Conservation (phyloP, 2,113 vertebrate species). For the Gambusia affinis region DNA sequence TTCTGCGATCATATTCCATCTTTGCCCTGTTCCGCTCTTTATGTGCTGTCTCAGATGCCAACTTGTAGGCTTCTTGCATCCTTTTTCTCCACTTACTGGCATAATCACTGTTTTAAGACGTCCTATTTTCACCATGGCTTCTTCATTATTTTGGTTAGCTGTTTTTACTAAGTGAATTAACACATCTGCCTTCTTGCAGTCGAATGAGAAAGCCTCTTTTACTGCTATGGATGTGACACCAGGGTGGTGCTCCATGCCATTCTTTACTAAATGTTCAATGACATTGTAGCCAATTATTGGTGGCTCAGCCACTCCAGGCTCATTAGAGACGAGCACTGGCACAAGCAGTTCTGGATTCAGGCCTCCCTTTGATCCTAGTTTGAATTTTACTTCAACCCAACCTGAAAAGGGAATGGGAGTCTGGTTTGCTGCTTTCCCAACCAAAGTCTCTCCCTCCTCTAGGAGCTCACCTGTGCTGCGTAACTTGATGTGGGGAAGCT, state of each 20-base stretch:
- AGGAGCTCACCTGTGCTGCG: no score
- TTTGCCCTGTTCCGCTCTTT: neutral
- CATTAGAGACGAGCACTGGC: neutral
- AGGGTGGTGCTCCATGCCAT: conserved; percentile 9
- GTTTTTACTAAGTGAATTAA: neutral
- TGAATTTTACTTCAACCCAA: no score
- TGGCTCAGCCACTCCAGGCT: conserved; percentile 11
- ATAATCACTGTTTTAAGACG: neutral
- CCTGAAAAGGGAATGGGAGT: no score
- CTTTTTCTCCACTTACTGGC: conserved; percentile 1
- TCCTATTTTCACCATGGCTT: neutral
- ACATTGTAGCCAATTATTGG: conserved; percentile 17
- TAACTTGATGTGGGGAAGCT: no score
- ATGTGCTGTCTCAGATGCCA: conserved; percentile 1
- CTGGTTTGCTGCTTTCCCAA: no score
- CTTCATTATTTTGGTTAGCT: neutral
- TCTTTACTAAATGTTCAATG: neutral
- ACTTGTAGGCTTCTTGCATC: conserved; percentile 1
- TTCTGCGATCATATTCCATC: neutral
- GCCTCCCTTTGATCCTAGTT: no score
- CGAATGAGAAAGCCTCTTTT: conserved; percentile 13
- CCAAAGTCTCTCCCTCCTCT: no score
- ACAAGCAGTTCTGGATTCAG: no score
- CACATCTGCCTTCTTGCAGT: conserved; percentile 8
- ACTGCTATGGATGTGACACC: neutral